A percentile compares a stretch with the other conserved stretches of the same genome.
Evolutionary conservation across 1,140 invertebrate species (phyloP).

Genomic region (Leptinotarsa defecta): DNA sequence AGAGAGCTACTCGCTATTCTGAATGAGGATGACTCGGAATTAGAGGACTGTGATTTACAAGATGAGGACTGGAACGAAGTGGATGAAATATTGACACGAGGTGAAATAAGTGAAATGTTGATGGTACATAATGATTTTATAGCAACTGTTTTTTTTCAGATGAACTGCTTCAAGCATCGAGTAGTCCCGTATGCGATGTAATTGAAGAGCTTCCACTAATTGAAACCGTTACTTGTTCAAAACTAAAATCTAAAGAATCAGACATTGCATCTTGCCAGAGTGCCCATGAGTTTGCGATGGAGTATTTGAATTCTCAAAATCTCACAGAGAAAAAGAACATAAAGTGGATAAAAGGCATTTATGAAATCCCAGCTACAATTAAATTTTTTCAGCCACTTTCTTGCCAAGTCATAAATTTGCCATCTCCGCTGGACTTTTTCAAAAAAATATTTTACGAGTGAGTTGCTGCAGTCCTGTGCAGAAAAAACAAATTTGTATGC

Average conservation of each 20-base stretch:
- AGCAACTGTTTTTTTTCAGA: not conserved
- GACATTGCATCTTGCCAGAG: not conserved
- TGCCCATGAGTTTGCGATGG: not conserved
- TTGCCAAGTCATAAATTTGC: not conserved
- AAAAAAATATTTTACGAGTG: not conserved
- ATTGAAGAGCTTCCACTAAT: not conserved
- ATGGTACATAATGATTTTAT: not conserved
- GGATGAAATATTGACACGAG: not conserved
- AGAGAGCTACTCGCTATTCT: not conserved
- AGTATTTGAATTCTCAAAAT: not conserved
- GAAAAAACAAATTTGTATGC: not conserved
- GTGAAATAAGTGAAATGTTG: not conserved
- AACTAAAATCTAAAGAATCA: not conserved
- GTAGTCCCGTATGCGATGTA: not conserved
- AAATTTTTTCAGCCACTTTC: not conserved
- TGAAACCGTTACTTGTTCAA: not conserved
- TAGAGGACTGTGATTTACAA: not conserved
- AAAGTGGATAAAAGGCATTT: not conserved
- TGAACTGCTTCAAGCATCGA: not conserved
- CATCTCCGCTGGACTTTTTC: not conserved
- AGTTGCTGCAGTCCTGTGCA: not conserved
- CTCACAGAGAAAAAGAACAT: not conserved
- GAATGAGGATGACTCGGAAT: not conserved
- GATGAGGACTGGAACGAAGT: not conserved
- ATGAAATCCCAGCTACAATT: not conserved